Evolutionary conservation across 2,113 vertebrate genomes (phyloP).

Genomic region (Ammodytes dubius): DNA sequence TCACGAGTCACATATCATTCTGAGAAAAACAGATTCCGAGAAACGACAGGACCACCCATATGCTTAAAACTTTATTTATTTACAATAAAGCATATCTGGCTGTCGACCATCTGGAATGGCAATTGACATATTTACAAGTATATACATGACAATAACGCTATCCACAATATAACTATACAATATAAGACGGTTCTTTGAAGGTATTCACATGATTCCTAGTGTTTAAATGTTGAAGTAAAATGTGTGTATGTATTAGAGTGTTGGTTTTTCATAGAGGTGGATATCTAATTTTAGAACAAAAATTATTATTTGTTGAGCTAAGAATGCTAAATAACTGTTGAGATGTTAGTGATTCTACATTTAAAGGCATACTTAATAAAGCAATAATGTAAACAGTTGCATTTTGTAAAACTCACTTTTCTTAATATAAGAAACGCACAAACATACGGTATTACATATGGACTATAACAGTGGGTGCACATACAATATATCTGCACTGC

Average conservation of each 20-base stretch:
- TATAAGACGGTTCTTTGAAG: background rate
- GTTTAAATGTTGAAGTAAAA: background rate
- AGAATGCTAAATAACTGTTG: background rate
- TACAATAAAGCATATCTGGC: slow-evolving; percentile 49
- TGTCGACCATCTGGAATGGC: slow-evolving; percentile 12
- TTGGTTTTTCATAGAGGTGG: background rate
- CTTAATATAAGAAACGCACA: slow-evolving; percentile 85
- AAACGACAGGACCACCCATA: background rate
- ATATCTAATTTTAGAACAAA: background rate
- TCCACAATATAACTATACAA: background rate
- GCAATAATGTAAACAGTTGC: background rate
- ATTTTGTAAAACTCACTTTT: slow-evolving; percentile 53
- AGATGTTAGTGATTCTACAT: background rate
- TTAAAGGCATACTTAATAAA: background rate
- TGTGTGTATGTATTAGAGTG: background rate
- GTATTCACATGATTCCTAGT: background rate
- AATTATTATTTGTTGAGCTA: background rate
- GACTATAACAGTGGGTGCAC: slow-evolving; percentile 24
- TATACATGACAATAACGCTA: slow-evolving; percentile 44
- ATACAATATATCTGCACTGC: background rate
- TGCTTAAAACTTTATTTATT: slow-evolving; percentile 62
- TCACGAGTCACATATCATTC: background rate
- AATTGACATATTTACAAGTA: slow-evolving; percentile 59
- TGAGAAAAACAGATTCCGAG: background rate
- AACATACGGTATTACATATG: slow-evolving; percentile 35